Percentiles rank a stretch among this genome's conserved stretches.
Conservation (phyloP, 2,797 vertebrate genomes). For the Takifugu rubripes region DNA sequence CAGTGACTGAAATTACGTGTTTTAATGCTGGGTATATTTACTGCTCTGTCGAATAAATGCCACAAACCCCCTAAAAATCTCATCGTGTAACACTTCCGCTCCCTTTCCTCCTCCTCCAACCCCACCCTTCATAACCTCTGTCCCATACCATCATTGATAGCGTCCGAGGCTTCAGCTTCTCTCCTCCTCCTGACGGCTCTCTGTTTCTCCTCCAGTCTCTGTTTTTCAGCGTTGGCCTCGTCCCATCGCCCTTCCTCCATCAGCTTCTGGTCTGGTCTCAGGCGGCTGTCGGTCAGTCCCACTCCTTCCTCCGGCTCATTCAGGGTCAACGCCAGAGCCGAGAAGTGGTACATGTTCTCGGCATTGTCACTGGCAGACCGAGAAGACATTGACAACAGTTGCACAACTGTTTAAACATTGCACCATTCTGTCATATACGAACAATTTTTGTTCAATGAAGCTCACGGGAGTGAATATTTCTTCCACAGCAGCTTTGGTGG, state of each 20-base stretch:
- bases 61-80: neutral
- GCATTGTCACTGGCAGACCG: conserved; percentile 83
- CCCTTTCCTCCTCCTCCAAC: neutral
- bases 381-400: conserved; percentile 6
- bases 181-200: conserved; percentile 85
- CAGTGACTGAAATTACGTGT: too few relatives aligned
- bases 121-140: neutral
- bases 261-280: conserved; percentile 91
- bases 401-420: neutral
- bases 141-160: conserved; percentile 84
- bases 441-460: neutral
- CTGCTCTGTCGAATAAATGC: too few relatives aligned
- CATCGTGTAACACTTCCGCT: neutral
- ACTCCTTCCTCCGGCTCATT: conserved; percentile 86
- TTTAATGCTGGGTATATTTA: too few relatives aligned
- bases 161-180: conserved; percentile 84
- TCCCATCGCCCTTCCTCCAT: conserved; percentile 98
- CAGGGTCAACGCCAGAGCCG: conserved; percentile 88
- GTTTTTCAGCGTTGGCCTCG: conserved; percentile 93
- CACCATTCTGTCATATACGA: conserved; percentile 6
- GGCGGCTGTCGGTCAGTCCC: conserved; percentile 87
- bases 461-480: conserved; percentile 90
- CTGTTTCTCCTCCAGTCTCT: conserved; percentile 95
- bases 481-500: conserved; percentile 89
- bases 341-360: conserved; percentile 98